Evolutionary conservation across 2,797 vertebrate genomes (phyloP).

Genomic region (Anguilla megastoma): DNA sequence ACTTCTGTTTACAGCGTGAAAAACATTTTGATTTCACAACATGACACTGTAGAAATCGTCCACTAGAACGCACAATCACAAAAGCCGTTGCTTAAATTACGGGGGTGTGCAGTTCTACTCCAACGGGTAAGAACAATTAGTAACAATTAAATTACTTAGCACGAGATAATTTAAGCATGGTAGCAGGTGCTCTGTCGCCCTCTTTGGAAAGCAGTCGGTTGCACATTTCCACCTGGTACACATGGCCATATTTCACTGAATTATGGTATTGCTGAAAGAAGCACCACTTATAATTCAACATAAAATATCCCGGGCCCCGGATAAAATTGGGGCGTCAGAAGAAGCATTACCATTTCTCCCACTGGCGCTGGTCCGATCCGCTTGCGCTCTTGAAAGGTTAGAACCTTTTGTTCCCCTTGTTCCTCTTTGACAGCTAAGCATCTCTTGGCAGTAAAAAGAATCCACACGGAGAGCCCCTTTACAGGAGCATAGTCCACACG

Average conservation of each 20-base stretch:
- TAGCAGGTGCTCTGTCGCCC: slow-evolving; percentile 48
- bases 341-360: background rate
- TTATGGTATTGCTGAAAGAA: background rate
- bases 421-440: slow-evolving; percentile 24
- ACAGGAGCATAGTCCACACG: slow-evolving; percentile 21
- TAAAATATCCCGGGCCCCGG: background rate
- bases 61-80: background rate
- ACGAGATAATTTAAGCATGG: no score
- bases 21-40: background rate
- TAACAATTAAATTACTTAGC: background rate
- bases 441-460: slow-evolving; percentile 32
- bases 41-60: background rate
- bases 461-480: slow-evolving; percentile 27
- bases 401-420: slow-evolving; percentile 15
- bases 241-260: background rate
- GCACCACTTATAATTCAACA: background rate
- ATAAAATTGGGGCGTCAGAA: background rate
- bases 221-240: background rate
- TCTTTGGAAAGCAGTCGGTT: slow-evolving; percentile 33
- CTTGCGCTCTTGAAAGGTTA: slow-evolving; percentile 6
- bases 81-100: background rate
- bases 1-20: background rate
- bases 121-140: background rate
- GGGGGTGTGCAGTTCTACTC: background rate
- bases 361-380: slow-evolving; percentile 14